Conservation (phyloP, 2,113 vertebrate genomes). For the Haplochromis burtoni region DNA sequence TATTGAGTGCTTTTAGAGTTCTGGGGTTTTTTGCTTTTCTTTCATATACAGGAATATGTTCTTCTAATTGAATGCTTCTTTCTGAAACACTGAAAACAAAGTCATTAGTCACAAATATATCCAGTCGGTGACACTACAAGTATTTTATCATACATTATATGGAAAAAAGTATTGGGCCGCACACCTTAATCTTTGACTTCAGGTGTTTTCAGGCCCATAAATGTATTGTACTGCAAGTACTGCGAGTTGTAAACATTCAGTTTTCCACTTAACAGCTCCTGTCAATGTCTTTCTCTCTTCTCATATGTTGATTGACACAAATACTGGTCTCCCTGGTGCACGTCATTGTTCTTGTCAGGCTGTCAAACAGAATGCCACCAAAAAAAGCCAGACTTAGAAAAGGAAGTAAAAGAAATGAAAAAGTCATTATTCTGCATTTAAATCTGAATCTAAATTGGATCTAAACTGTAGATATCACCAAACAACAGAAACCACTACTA, state of each 20-base stretch:
- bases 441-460: background rate
- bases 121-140: background rate
- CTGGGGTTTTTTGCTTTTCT: background rate
- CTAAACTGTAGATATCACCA: background rate
- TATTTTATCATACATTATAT: background rate
- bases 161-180: background rate
- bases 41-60: background rate
- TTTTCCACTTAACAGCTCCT: background rate
- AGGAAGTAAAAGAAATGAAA: background rate
- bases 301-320: background rate
- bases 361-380: background rate
- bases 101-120: background rate
- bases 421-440: background rate
- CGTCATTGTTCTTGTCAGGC: background rate
- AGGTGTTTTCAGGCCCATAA: background rate
- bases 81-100: constrained; percentile 4
- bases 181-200: background rate
- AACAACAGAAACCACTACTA: background rate
- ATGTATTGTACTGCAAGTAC: background rate
- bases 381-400: background rate
- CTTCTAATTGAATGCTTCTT: background rate
- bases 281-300: background rate
- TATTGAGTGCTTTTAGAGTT: constrained; percentile 46
- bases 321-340: background rate
- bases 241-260: background rate